Evolutionary conservation across 1,140 invertebrate genomes (phyloP), one percentile per base, ranked within the genome.

Genomic region (Heliconius congener): DNA sequence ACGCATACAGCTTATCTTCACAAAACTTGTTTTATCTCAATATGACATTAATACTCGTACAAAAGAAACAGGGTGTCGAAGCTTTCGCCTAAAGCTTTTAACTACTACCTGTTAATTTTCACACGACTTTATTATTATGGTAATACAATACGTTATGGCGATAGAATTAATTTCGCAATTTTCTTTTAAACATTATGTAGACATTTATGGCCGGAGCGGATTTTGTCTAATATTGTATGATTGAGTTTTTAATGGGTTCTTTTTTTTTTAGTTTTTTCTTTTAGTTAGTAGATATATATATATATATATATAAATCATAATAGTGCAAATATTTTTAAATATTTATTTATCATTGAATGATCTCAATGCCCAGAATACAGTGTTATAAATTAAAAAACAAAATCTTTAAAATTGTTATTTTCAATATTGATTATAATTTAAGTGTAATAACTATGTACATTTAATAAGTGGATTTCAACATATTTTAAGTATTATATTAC

Each of bases 121-220:
- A 79, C 81, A 82, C 81, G 39, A 34, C 78, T 82, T 82, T 82
- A 79, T 82, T 77, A 82, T 82, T 77, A 82, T 74, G 81, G 57
- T 76, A 55, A 77, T 74, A 77, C n/a, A 42, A 37, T 71, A 30
- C 42, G 76, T 34, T 77, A 77, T 55, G 76, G 42, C 55, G 74
- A 72, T 74, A 73, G 73, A 79, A 79, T 82, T 79, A 82, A 82
- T 82, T 79, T 82, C 81, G 75, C 81, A 81, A 78, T 77, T 76
- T 60, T 19, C 75, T 76, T 76, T 76, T 52, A 72, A 74, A 74
- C 6, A 30, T 52, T 37, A 16, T 66, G 27, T 72, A 42, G 34
- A 39, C 37, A 72, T 72, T 72, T 72, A 72, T 42, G 71, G 19
- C 16, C 37, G 71, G 71, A 39, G 30, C 39, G 60, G 23, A 72